Evolutionary conservation across 2,113 vertebrate species (phyloP).

Genomic region (Leucopsar rothschildi): DNA sequence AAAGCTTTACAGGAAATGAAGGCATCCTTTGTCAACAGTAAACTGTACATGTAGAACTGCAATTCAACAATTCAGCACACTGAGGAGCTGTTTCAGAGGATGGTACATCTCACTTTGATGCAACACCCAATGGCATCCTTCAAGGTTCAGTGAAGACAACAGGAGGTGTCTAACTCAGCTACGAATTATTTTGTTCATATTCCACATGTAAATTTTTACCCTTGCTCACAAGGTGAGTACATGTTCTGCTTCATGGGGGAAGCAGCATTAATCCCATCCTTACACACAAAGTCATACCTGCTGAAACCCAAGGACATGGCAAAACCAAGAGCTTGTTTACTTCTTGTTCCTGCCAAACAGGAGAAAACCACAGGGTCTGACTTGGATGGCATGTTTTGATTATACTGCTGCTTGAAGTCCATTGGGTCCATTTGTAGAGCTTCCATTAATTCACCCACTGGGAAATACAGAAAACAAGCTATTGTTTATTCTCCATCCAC

Average conservation of each 20-base stretch:
- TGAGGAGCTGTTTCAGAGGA: not conserved
- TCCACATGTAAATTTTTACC: not conserved
- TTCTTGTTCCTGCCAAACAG: slow-evolving; percentile 86
- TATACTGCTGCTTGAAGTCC: slow-evolving; percentile 84
- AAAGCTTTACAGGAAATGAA: not conserved
- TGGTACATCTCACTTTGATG: not conserved
- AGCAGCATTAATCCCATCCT: not conserved
- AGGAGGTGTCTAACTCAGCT: not conserved
- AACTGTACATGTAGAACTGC: not conserved
- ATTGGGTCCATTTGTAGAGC: slow-evolving; percentile 82
- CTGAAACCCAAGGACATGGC: slow-evolving; percentile 84
- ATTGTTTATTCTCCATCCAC: not conserved
- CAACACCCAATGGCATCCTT: not conserved
- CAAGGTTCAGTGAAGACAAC: not conserved
- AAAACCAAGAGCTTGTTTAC: slow-evolving; percentile 77
- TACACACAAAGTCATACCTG: slow-evolving; percentile 63
- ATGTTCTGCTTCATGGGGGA: not conserved
- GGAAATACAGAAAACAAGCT: not conserved
- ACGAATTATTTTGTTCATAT: not conserved
- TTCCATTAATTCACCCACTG: slow-evolving; percentile 83
- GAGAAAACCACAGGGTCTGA: slow-evolving; percentile 84
- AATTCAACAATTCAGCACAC: not conserved
- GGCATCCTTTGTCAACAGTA: not conserved
- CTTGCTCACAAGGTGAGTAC: not conserved
- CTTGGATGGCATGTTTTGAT: slow-evolving; percentile 79